These are phyloP conservation scores for Champsocephalus gunnari DNA, from an alignment of 2,797 vertebrate genomes.

Conservation along the genomic window DNA sequence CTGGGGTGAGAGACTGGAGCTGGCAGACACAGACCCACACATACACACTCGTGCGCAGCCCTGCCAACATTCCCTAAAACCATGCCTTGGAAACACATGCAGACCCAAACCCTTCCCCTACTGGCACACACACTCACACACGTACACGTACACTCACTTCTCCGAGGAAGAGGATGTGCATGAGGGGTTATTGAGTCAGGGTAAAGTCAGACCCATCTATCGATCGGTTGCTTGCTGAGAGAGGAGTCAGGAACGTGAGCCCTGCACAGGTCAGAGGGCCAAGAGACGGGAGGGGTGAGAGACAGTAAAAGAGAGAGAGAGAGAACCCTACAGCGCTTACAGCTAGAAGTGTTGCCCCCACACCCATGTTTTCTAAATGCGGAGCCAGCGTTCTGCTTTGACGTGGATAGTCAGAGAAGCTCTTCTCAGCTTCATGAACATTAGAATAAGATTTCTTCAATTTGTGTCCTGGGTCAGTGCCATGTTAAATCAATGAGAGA, in stretches of 20 bases:
- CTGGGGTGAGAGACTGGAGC: conserved; percentile 81
- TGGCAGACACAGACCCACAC: conserved; percentile 74
- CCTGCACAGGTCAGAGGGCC: conserved; percentile 76
- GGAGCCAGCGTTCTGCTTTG: conserved; percentile 46
- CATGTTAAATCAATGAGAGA: conserved; percentile 58
- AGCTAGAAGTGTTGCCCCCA: conserved; percentile 26
- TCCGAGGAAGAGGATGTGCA: conserved; percentile 50
- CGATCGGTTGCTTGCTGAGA: conserved; percentile 77
- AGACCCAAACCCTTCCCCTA: conserved; percentile 45
- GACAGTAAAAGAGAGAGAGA: conserved; percentile 42
- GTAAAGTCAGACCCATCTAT: conserved; percentile 83
- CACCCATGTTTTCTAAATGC: conserved; percentile 49
- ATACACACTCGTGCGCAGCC: conserved; percentile 39
- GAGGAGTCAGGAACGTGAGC: conserved; percentile 82
- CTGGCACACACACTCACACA: conserved; percentile 42
- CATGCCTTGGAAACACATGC: conserved; percentile 61
- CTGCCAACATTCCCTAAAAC: conserved; percentile 68
- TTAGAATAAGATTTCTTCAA: conserved; percentile 55
- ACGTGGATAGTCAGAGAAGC: conserved; percentile 48
- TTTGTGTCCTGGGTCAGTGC: conserved; percentile 60
- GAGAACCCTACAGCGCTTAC: conserved; percentile 51
- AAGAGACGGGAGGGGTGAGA: conserved; percentile 66
- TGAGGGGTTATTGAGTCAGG: conserved; percentile 80
- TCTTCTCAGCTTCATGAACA: conserved; percentile 49
- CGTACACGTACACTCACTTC: conserved; percentile 29